Evolutionary conservation across 2,888 invertebrate species (phyloP), one percentile per base, ranked within the genome.

Genomic region (Lepidonotus clava): DNA sequence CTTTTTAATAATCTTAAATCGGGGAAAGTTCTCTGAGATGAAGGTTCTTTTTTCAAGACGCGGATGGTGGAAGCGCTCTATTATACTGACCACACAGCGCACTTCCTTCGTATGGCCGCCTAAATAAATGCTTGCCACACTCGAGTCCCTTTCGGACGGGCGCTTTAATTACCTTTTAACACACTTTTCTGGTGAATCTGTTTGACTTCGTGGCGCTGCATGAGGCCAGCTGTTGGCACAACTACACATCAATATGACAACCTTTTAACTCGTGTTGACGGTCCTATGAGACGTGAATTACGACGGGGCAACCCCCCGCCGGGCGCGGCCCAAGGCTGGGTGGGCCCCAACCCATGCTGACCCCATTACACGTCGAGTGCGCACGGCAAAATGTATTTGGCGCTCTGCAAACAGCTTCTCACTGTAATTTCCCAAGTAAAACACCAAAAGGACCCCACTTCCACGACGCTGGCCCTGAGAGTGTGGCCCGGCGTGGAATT

Each of bases 121-220:
- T 80, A 46, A 80, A 80, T 46, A 80, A 80, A 80, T 80, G 80
- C 21, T 80, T 34, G 80, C 80, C 80, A 46, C 80, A 80, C 80
- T 51, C 80, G 80, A 28, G 6, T 41, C n/a, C 80, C 34, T n/a
- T 28, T 80, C 80, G 51, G 46, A 24, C 34, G 80, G 28, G 46
- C 32, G 32, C 80, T 34, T 21, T 80, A 80, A 80, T 80, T 80
- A 80, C 80, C 41, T 80, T 80, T 80, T 80, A 80, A 80, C 80
- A 80, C 80, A 80, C 46, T 46, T 80, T 80, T 28, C 80, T 80
- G 80, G 46, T 56, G 83, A 83, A 56, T 83, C 53, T 83, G 83
- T 83, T 83, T 83, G 83, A 56, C 83, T 83, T 83, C 83, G 83
- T 83, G 83, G 83, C n/a, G 28, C 32, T 56, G 83, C 83, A 83